These are phyloP conservation scores for Gastracanthus pulcherrimus DNA, from an alignment of 2,888 invertebrate species.

Conservation along the genomic window DNA sequence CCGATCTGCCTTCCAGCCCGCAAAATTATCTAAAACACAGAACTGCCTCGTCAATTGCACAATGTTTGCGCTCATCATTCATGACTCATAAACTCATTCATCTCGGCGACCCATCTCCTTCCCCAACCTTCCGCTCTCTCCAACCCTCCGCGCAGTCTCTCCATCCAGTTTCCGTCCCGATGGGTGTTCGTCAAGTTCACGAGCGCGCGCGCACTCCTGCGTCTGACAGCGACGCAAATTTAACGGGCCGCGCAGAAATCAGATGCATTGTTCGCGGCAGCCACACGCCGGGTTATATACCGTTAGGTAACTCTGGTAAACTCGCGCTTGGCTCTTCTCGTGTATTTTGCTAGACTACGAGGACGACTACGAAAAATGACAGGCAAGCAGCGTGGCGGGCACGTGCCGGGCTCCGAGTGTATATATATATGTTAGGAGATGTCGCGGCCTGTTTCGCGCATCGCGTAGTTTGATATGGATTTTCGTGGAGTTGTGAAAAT, in stretches of 20 bases:
- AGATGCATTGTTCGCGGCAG: conserved; percentile 68
- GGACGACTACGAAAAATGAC: conserved; percentile 36
- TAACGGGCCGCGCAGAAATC: conserved; percentile 70
- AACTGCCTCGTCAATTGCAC: background rate
- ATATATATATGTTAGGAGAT: background rate
- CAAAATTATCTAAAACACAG: background rate
- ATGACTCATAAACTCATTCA: conserved; percentile 43
- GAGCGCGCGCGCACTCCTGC: conserved; percentile 69
- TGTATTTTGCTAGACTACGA: no score
- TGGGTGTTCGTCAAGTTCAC: conserved; percentile 67
- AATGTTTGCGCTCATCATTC: conserved; percentile 52
- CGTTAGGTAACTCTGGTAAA: conserved; percentile 60
- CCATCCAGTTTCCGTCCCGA: background rate
- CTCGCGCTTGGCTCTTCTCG: conserved; percentile 22
- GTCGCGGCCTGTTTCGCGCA: background rate
- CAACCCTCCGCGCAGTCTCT: background rate
- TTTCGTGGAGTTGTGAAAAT: background rate
- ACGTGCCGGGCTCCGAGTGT: background rate
- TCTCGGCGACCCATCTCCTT: no score
- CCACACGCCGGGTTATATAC: conserved; percentile 4
- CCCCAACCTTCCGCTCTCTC: conserved; percentile 60
- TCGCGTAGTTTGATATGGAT: background rate
- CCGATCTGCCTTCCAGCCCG: no score
- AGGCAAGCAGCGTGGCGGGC: background rate
- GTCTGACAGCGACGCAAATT: conserved; percentile 73